Percentiles rank a stretch among this genome's conserved stretches.
phyloP scores from a whole-genome alignment of 2,113 vertebrate species.

The Alethe diademata region DNA sequence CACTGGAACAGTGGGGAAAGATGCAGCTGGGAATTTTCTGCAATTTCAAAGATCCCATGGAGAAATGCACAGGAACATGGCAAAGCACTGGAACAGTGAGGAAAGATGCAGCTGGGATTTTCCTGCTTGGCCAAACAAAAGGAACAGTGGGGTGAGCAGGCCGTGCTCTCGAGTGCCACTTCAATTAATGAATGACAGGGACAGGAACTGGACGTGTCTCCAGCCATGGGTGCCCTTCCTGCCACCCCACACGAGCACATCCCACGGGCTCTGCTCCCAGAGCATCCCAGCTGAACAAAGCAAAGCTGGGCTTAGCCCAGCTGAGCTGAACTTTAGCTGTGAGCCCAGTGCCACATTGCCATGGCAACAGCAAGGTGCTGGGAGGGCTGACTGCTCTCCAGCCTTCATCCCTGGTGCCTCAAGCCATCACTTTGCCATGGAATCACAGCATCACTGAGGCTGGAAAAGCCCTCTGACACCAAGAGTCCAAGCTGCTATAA shows the following conservation, averaged over 20 bases:
- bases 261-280: not conserved
- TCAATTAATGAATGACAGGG: not conserved
- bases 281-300: not conserved
- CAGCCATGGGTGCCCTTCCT: not conserved
- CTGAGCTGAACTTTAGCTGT: not conserved
- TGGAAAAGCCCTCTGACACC: not conserved
- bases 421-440: not conserved
- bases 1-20: accelerated
- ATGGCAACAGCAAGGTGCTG: not conserved
- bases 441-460: accelerated
- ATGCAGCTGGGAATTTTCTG: too few relatives aligned
- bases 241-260: not conserved
- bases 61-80: accelerated
- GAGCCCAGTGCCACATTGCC: not conserved
- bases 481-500: too few relatives aligned
- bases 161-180: not conserved
- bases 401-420: not conserved
- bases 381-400: not conserved
- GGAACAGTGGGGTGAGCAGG: not conserved
- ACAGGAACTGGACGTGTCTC: not conserved
- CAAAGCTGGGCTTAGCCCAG: not conserved
- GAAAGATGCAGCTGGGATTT: not conserved
- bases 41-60: accelerated
- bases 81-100: not conserved
- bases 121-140: not conserved